A percentile compares a stretch with the other conserved stretches of the same genome.
These are phyloP conservation scores for Cerastis leucographa DNA, from an alignment of 2,888 invertebrate species.

Conservation along the genomic window DNA sequence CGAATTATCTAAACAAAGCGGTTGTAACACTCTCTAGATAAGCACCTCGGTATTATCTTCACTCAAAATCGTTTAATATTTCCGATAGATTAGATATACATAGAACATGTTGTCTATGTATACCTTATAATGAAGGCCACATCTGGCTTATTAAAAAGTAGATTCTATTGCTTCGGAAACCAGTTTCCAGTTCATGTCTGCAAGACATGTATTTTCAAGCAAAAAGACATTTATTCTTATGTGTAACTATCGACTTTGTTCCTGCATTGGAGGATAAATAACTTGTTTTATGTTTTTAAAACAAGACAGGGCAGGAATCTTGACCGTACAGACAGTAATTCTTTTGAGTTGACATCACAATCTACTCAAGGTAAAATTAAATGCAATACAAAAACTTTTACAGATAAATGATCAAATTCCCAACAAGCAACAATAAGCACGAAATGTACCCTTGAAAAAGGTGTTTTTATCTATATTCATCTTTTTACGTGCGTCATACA, in stretches of 20 bases:
- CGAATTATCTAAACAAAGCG: slow-evolving; percentile 19
- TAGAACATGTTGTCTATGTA: slow-evolving; percentile 17
- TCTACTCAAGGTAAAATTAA: slow-evolving; percentile 9
- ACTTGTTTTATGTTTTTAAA: slow-evolving; percentile 27
- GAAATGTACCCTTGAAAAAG: neutral
- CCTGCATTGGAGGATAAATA: slow-evolving; percentile 13
- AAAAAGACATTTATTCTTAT: neutral
- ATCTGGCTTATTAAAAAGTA: slow-evolving; percentile 4
- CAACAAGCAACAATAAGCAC: neutral
- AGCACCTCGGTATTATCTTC: slow-evolving; percentile 29
- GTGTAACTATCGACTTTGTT: neutral
- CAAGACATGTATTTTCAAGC: slow-evolving; percentile 3
- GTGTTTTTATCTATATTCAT: neutral
- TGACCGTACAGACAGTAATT: slow-evolving; percentile 22
- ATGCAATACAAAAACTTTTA: neutral
- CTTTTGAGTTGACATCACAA: slow-evolving; percentile 14
- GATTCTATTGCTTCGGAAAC: neutral
- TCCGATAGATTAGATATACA: slow-evolving; percentile 29
- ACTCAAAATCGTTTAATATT: slow-evolving; percentile 30
- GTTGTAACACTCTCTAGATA: slow-evolving; percentile 16
- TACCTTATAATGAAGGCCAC: neutral
- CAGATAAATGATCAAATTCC: neutral
- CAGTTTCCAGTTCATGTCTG: slow-evolving; percentile 4
- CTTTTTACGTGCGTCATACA: too few species aligned
- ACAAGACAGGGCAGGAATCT: slow-evolving; percentile 29